Base-by-base conservation (phyloP, 2,113 vertebrate genomes). In the Mesoclemmys tuberculata region DNA sequence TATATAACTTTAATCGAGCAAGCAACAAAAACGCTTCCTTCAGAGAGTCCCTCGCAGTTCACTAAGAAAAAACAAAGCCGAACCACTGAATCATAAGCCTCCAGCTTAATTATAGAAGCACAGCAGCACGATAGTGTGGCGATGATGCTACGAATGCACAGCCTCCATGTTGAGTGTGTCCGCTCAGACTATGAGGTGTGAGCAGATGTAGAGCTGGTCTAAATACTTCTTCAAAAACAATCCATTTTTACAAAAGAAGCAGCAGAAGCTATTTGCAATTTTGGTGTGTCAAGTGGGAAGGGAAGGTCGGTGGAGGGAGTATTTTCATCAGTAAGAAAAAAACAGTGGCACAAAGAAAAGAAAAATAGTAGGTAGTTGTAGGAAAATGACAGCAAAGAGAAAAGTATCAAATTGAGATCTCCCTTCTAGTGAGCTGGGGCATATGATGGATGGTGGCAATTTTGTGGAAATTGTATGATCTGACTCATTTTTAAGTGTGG, bases 11-110 rank as follows among this genome's bases (percentile, higher is more conserved):
- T 94, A 92, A 88, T 90, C 2, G 56, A 94, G 91, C 93, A 93
- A 96, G 80, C 84, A 85, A 92, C 80, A 94, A 92, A 93, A 96
- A 78, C 1, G 0, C 89, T 97, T 96, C 83, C 94, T 93, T 93
- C 80, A 78, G 94, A 96, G 93, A 93, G 81, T 48, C 95, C 52
- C 93, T 91, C 74, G 90, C 92, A 83, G 80, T 81, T 95, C 96
- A 93, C 84, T 78, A 38, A 89, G 86, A 64, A 90, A 93, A 96
- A 97, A 93, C 93, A 97, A 95, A 96, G 61, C 93, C 56, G 38
- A 95, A 80, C 21, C 89, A 94, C 79, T 93, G 92, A 96, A 96
- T 93, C 93, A 96, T 89, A 87, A 96, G 84, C 79, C 79, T 90
- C 78, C 92, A 89, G 80, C 90, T 95, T 92, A 95, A 95, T 96